Conservation (phyloP, 2,888 invertebrate species). For the Pristionchus arcanus region DNA sequence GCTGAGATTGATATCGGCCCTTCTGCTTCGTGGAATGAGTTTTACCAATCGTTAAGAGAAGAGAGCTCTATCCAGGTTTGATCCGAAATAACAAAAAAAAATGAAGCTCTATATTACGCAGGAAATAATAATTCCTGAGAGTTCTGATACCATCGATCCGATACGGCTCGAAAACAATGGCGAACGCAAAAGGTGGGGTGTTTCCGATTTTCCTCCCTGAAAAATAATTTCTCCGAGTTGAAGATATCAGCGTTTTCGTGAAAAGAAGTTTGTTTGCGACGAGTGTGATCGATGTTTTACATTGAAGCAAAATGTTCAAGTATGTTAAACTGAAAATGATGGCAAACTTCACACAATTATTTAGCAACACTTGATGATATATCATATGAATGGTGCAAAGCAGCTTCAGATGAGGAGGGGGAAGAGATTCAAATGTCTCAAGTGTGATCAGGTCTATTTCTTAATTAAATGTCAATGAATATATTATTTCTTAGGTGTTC, state of each 20-base stretch:
- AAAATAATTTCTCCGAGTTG: background rate
- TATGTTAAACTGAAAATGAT: background rate
- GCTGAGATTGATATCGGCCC: constrained; percentile 45
- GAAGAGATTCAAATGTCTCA: constrained; percentile 55
- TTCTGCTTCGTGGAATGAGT: constrained; percentile 53
- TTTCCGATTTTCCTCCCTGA: background rate
- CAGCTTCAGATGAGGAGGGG: constrained; percentile 24
- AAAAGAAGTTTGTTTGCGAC: constrained; percentile 70
- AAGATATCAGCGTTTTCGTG: constrained; percentile 66
- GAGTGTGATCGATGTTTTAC: constrained; percentile 71
- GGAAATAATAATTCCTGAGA: constrained; percentile 46
- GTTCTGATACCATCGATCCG: background rate
- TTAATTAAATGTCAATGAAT: background rate
- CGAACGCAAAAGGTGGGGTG: constrained; percentile 24
- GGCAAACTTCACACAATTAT: background rate
- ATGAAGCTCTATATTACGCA: background rate
- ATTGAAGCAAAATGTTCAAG: constrained; percentile 71
- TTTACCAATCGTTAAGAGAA: constrained; percentile 54
- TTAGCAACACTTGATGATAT: constrained; percentile 57
- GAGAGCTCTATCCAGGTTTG: constrained; percentile 47
- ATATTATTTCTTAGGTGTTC: constrained; percentile 44
- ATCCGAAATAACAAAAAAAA: background rate
- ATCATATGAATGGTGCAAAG: constrained; percentile 53
- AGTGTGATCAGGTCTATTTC: constrained; percentile 55
- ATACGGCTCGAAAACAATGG: background rate